phyloP scores from a whole-genome alignment of 23 tunicate genomes.

The Styela plicata region DNA sequence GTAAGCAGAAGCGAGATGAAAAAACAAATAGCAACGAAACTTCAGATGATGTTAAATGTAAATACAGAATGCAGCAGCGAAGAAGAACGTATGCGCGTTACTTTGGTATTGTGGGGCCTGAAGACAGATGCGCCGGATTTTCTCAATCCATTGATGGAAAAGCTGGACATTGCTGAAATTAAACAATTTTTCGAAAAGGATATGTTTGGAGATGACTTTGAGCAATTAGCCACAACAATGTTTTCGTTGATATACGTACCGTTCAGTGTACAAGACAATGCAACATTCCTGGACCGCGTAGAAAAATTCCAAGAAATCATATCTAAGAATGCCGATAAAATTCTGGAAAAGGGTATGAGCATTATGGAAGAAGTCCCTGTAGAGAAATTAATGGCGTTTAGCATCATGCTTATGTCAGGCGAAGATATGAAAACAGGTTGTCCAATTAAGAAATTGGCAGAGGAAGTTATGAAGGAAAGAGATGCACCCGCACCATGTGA shows the following conservation, averaged over 20 bases:
- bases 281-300: neutral
- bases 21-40: neutral
- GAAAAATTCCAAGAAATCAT: neutral
- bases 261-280: neutral
- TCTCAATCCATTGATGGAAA: neutral
- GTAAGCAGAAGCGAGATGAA: neutral
- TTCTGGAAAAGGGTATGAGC: neutral
- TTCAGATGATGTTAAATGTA: neutral
- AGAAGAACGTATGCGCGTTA: neutral
- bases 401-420: neutral
- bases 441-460: neutral
- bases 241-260: neutral
- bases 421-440: neutral
- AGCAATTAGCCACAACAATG: neutral
- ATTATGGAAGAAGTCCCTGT: neutral
- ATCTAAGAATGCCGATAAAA: neutral
- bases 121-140: neutral
- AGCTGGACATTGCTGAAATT: neutral
- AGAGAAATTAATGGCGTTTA: neutral
- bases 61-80: conserved; percentile 2
- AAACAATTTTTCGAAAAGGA: neutral
- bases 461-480: neutral
- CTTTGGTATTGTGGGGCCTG: neutral
- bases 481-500: neutral
- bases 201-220: neutral